Conservation (phyloP, 2,113 vertebrate species). For the Pogonocichla stellata region DNA sequence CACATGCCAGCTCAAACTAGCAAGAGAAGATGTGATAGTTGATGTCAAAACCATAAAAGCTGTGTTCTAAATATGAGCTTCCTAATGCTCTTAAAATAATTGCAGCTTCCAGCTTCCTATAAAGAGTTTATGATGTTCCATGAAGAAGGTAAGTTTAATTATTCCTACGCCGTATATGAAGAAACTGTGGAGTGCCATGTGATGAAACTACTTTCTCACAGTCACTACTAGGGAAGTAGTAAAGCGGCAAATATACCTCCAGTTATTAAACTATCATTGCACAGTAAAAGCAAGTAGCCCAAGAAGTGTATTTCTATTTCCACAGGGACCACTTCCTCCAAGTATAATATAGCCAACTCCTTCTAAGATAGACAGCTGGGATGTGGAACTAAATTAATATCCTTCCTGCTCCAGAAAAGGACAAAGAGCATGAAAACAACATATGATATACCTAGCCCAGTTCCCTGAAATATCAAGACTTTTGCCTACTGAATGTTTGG, state of each 20-base stretch:
- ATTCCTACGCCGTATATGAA: background rate
- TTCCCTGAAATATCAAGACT: background rate
- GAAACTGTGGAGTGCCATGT: background rate
- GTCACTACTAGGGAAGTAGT: background rate
- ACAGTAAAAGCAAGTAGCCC: background rate
- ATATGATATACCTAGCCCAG: background rate
- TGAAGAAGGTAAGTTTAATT: background rate
- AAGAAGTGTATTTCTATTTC: background rate
- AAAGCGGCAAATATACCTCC: background rate
- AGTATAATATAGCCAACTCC: background rate
- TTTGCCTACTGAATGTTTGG: background rate
- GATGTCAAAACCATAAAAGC: background rate
- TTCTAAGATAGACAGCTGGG: background rate
- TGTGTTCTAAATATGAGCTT: background rate
- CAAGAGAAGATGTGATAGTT: background rate
- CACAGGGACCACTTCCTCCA: background rate
- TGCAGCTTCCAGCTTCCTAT: background rate
- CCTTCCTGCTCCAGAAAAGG: background rate
- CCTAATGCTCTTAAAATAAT: background rate
- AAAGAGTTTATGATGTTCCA: background rate
- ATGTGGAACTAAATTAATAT: background rate
- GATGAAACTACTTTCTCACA: background rate
- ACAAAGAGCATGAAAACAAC: background rate
- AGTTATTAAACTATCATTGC: background rate
- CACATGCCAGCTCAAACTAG: background rate